Conservation (phyloP, 2,797 vertebrate genomes). For the Oreonectes daqikongensis region DNA sequence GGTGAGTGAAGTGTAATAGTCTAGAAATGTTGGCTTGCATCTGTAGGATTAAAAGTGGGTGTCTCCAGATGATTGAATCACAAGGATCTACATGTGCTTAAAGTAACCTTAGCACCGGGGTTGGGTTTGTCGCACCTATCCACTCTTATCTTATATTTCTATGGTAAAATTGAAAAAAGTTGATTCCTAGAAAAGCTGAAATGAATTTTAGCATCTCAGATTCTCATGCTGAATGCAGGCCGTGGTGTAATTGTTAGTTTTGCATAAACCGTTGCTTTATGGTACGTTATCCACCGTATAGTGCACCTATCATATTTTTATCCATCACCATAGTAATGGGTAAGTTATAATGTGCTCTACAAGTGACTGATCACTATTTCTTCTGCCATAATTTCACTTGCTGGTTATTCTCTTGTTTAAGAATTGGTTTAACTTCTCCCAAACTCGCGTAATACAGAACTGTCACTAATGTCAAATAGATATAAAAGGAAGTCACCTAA, state of each 20-base stretch:
- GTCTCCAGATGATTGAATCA: not conserved
- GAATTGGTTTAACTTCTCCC: conserved; percentile 20
- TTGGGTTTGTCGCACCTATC: not conserved
- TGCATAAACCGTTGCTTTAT: conserved; percentile 40
- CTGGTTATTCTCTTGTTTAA: not conserved
- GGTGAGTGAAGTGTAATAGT: conserved; percentile 62
- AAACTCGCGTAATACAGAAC: conserved; percentile 3
- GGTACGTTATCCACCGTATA: conserved; percentile 13
- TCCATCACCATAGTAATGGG: not conserved
- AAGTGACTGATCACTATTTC: not conserved
- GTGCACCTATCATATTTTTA: not conserved
- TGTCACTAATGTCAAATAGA: not conserved
- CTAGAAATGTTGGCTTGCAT: not conserved
- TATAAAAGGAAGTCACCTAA: not conserved
- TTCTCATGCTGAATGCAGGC: not conserved
- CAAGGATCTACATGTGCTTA: not conserved
- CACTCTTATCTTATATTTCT: not conserved
- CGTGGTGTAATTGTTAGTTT: not conserved
- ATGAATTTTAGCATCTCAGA: not conserved
- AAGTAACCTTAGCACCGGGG: not conserved
- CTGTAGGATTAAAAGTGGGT: conserved; percentile 15
- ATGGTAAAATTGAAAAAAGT: not conserved
- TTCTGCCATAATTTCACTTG: not conserved
- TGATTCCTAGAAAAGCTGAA: not conserved
- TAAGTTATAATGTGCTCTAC: not conserved